Base-by-base conservation (phyloP, 2,888 invertebrate genomes). In the Eupithecia vulgata region DNA sequence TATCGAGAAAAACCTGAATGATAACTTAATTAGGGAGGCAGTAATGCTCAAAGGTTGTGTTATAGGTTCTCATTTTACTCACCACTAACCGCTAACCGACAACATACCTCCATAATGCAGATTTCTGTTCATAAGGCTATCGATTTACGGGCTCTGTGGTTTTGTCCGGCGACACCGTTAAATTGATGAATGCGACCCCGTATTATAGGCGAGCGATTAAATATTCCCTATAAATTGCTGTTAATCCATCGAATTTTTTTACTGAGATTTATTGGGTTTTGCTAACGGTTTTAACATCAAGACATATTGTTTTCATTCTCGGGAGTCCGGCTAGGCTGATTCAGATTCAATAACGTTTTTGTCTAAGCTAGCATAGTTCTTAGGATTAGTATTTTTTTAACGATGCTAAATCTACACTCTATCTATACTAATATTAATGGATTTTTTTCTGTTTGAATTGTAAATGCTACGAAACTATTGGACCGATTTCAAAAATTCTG, bases 131-230 rank as follows among this genome's bases (percentile, higher is more conserved):
- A 75, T 76, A 74, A 73, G 64, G 68, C 67, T 35, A 66, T 40
- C 73, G 78, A 78, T 80, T 80, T 80, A 79, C 75, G 73, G 71
- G 65, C 61, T 74, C 67, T 75, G 74, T 71, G 78, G 78, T 68
- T 76, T 79, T 79, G 77, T 79, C 76, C 72, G 65, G 72, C 75
- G 76, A 68, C 71, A 66, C 73, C 76, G 75, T 75, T 79, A 75
- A 78, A 77, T 73, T 78, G 74, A 79, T 76, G 73, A 75, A 76
- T 78, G 75, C 67, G 73, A 67, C 62, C 52, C 68, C 52, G 35
- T 67, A 68, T 73, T 71, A 74, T 71, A 69, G 73, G 30, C 64
- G 70, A 62, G 57, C 65, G 61, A 66, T 74, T 71, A 37, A 71
- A 64, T 67, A 52, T 66, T 48, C 25, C 17, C 30, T 64, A 40